phyloP scores from a whole-genome alignment of 2,888 invertebrate species.

The Trichacis sp. region DNA sequence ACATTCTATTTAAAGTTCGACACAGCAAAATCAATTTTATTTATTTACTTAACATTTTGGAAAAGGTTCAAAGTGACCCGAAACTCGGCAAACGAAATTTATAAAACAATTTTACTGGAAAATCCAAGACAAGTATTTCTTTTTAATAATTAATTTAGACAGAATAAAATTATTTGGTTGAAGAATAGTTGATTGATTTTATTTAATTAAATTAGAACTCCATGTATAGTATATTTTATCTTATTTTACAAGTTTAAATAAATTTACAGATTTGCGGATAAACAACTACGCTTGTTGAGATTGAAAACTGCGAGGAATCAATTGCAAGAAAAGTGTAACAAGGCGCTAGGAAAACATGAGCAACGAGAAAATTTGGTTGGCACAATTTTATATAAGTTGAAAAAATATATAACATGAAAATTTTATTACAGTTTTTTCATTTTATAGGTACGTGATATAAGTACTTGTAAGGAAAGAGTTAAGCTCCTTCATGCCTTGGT shows the following conservation, averaged over 20 bases:
- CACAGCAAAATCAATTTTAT: no score
- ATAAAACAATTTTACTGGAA: no score
- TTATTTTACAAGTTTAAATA: conserved; percentile 5
- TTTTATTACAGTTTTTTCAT: conserved; percentile 20
- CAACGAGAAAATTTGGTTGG: conserved; percentile 66
- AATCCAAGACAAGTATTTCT: no score
- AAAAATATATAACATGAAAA: no score
- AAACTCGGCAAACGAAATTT: no score
- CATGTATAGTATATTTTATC: conserved; percentile 9
- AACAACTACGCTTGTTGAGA: conserved; percentile 73
- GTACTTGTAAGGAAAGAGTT: conserved; percentile 73
- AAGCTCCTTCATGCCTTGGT: conserved; percentile 72
- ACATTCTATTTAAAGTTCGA: no score
- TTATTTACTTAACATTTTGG: no score
- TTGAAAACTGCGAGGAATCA: conserved; percentile 72
- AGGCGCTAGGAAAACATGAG: conserved; percentile 68
- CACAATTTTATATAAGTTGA: background rate
- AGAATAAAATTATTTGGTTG: no score
- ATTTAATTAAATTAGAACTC: no score
- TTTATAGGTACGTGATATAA: conserved; percentile 74
- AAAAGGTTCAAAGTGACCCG: no score
- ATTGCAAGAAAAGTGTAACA: conserved; percentile 72
- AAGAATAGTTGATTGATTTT: no score
- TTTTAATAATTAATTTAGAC: no score
- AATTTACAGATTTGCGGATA: conserved; percentile 74